phyloP scores from a whole-genome alignment of 2,797 vertebrate genomes.

The Phataginus tricuspis region DNA sequence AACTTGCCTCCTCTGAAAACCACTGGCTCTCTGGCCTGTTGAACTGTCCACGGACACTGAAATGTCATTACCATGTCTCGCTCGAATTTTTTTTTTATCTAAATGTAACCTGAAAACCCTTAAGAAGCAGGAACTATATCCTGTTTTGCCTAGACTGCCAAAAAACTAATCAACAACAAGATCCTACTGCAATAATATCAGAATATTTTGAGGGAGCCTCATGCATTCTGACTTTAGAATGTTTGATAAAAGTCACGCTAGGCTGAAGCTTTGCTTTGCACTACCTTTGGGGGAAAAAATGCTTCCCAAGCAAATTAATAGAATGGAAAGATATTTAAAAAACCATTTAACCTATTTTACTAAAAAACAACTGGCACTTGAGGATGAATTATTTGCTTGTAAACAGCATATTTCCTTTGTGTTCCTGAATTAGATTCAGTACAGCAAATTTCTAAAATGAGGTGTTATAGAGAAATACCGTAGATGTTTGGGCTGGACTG shows the following conservation, averaged over 20 bases:
- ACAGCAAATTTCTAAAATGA: neutral
- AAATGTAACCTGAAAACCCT: conserved; percentile 39
- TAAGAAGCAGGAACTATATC: neutral
- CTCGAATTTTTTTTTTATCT: neutral
- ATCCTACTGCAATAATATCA: neutral
- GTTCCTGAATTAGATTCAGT: neutral
- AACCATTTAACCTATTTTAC: neutral
- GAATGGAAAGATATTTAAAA: neutral
- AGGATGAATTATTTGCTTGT: neutral
- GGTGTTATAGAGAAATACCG: neutral
- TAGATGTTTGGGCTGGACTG: neutral
- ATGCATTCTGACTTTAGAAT: conserved; percentile 24
- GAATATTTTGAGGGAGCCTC: neutral
- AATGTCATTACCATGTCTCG: neutral
- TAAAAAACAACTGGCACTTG: neutral
- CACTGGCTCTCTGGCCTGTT: neutral
- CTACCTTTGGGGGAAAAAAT: neutral
- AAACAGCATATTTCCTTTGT: neutral
- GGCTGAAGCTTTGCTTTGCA: neutral
- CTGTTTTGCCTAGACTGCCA: neutral
- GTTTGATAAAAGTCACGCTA: neutral
- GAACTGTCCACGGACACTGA: neutral
- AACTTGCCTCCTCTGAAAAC: neutral
- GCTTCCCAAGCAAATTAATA: neutral
- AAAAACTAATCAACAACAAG: neutral